phyloP scores from a whole-genome alignment of 2,888 invertebrate genomes.

The Ichneumoninae sp. region DNA sequence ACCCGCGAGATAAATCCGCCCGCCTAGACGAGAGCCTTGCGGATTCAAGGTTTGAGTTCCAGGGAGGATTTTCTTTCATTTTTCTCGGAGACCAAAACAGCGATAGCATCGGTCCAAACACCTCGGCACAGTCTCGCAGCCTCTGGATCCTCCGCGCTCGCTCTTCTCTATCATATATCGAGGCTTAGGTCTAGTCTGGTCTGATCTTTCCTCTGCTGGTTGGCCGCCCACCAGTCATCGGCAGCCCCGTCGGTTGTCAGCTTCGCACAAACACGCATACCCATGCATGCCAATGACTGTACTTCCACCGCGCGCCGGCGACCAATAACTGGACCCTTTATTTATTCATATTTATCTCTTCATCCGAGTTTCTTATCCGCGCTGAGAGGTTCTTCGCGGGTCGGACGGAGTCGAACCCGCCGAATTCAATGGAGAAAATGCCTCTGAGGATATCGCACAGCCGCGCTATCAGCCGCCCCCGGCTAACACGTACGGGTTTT shows the following conservation, averaged over 20 bases:
- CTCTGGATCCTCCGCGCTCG: constrained; percentile 30
- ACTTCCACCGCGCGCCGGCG: not conserved
- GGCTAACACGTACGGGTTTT: constrained; percentile 57
- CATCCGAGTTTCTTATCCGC: constrained; percentile 59
- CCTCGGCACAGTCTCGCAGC: constrained; percentile 27
- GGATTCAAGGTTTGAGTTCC: not conserved
- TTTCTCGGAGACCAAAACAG: not conserved
- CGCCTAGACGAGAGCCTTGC: too few species aligned
- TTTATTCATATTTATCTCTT: constrained; percentile 42
- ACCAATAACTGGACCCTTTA: constrained; percentile 31
- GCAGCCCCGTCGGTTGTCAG: not conserved
- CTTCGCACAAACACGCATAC: not conserved
- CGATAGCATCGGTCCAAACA: constrained; percentile 35
- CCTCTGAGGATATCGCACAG: constrained; percentile 44
- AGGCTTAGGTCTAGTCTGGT: constrained; percentile 15
- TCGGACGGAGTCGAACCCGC: not conserved
- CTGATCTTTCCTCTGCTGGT: not conserved
- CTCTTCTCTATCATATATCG: constrained; percentile 54
- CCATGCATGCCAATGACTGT: not conserved
- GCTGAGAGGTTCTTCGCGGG: constrained; percentile 34
- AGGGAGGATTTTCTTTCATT: too few species aligned
- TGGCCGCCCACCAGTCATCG: not conserved
- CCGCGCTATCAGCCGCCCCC: constrained; percentile 26
- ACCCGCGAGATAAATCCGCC: constrained; percentile 46
- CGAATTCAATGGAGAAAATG: constrained; percentile 46